phyloP scores from a whole-genome alignment of 2,113 vertebrate genomes.

The Xiphias gladius region DNA sequence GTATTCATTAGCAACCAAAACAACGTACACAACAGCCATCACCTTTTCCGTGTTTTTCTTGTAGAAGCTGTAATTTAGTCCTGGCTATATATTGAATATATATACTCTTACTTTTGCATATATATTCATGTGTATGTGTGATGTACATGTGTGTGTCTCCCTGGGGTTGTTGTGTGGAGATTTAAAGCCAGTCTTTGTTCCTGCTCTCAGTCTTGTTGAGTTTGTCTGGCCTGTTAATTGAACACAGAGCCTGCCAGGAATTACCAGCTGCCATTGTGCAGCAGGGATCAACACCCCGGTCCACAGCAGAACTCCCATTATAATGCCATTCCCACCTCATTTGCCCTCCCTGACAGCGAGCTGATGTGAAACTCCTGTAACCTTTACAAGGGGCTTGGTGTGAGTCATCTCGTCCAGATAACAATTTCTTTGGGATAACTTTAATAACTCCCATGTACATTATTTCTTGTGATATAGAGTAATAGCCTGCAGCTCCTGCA shows the following conservation, averaged over 20 bases:
- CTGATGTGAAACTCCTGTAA: constrained; percentile 47
- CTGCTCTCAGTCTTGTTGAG: constrained; percentile 26
- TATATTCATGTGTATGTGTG: constrained; percentile 24
- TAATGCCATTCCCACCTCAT: constrained; percentile 56
- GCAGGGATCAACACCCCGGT: constrained; percentile 62
- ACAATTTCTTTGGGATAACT: constrained; percentile 39
- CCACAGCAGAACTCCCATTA: constrained; percentile 59
- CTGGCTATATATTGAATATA: constrained; percentile 3
- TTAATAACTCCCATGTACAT: constrained; percentile 47
- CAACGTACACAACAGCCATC: constrained; percentile 1
- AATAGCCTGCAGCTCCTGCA: constrained; percentile 42
- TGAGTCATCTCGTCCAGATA: constrained; percentile 46
- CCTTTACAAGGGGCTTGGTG: constrained; percentile 46
- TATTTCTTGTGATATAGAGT: constrained; percentile 40
- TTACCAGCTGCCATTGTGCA: constrained; percentile 60
- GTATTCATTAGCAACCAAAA: not conserved
- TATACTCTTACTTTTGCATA: constrained; percentile 14
- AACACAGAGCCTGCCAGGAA: constrained; percentile 58
- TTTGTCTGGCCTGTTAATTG: constrained; percentile 59
- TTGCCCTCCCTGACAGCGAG: constrained; percentile 27
- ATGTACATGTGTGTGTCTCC: constrained; percentile 22
- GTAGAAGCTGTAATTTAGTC: constrained; percentile 1
- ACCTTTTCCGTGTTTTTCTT: not conserved
- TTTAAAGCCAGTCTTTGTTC: constrained; percentile 24
- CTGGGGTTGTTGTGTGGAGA: constrained; percentile 18